phyloP scores from a whole-genome alignment of 2,113 vertebrate genomes.

The Phylloscopus trochiloides region DNA sequence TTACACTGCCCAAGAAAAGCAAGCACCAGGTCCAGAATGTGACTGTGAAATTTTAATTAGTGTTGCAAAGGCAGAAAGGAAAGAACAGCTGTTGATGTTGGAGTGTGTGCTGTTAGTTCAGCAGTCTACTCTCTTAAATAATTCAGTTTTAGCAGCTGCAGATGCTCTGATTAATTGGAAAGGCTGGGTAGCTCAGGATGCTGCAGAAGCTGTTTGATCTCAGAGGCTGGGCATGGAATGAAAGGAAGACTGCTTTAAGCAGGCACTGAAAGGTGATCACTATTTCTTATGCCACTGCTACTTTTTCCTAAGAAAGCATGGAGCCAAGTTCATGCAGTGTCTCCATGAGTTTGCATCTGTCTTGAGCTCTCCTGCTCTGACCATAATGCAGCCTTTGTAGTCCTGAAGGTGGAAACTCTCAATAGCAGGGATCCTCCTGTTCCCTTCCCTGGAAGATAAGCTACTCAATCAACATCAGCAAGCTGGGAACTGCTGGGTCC shows the following conservation, averaged over 20 bases:
- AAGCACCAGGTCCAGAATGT: not conserved
- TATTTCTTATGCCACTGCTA: not conserved
- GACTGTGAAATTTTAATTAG: not conserved
- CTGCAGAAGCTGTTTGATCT: conserved; percentile 30
- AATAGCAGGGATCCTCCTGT: not conserved
- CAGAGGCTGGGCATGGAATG: not conserved
- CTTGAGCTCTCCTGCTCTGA: not conserved
- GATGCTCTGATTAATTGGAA: conserved; percentile 27
- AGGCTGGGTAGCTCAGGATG: not conserved
- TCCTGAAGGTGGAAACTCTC: not conserved
- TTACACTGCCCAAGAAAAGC: not conserved
- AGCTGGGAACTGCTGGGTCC: not conserved
- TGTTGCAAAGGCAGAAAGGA: not conserved
- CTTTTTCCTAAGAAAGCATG: not conserved
- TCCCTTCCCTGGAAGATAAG: not conserved
- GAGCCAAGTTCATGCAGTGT: not conserved
- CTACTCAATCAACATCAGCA: not conserved
- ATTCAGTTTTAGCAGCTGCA: conserved; percentile 53
- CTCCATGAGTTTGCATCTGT: not conserved
- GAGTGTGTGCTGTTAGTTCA: not conserved
- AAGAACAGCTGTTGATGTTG: conserved; percentile 9
- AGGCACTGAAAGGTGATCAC: not conserved
- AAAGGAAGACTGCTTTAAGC: not conserved
- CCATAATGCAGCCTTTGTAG: not conserved
- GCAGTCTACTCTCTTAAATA: conserved; percentile 30